Percentiles rank a stretch among this genome's conserved stretches.
Conservation (phyloP, 1,140 invertebrate genomes). For the Copidosoma floridanum region DNA sequence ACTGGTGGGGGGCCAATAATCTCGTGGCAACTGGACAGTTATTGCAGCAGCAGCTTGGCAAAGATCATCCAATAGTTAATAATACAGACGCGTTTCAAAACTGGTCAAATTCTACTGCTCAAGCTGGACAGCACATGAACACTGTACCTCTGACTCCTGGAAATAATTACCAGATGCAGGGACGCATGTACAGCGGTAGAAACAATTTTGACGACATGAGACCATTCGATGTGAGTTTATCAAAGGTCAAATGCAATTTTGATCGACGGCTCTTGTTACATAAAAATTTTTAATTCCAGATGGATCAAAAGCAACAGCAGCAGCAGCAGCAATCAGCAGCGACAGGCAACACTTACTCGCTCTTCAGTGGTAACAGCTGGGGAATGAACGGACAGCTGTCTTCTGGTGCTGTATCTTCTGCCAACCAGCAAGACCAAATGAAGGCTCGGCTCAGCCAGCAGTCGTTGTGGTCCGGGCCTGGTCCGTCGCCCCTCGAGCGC, state of each 20-base stretch:
- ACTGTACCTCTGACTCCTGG: constrained; percentile 33
- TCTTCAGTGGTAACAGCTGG: constrained; percentile 66
- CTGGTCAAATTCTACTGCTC: constrained; percentile 36
- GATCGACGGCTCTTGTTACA: background rate
- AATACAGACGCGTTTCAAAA: constrained; percentile 35
- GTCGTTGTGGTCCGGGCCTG: constrained; percentile 76
- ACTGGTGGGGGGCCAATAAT: constrained; percentile 39
- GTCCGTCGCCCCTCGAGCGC: constrained; percentile 74
- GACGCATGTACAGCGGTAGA: constrained; percentile 28
- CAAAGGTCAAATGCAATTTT: background rate
- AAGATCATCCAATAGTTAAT: constrained; percentile 29
- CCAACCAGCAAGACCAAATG: constrained; percentile 35
- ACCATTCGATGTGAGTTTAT: constrained; percentile 37
- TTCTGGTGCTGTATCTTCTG: constrained; percentile 4
- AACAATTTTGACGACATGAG: constrained; percentile 39
- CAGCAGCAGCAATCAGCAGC: constrained; percentile 35
- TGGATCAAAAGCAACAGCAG: constrained; percentile 40
- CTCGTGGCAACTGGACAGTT: constrained; percentile 11
- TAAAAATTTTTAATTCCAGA: constrained; percentile 26
- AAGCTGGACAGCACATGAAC: constrained; percentile 27
- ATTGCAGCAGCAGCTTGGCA: constrained; percentile 26
- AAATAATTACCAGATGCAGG: constrained; percentile 38
- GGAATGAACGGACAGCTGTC: constrained; percentile 36
- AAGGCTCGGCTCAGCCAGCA: constrained; percentile 54
- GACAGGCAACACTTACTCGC: constrained; percentile 63